Evolutionary conservation across 2,113 vertebrate genomes (phyloP).

Genomic region (Phalacrocorax brasilianus): DNA sequence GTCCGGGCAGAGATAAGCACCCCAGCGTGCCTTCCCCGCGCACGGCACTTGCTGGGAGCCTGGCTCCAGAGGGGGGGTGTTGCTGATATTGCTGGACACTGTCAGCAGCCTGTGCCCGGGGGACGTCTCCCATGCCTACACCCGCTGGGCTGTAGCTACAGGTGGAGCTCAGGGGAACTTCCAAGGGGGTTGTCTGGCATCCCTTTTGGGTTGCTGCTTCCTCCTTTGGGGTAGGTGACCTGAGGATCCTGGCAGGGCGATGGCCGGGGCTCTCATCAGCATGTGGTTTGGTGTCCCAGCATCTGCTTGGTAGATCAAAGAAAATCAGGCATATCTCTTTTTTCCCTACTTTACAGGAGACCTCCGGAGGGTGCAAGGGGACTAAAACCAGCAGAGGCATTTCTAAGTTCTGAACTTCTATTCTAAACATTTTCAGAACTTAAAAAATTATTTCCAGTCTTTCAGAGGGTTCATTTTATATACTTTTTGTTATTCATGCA

Average conservation of each 20-base stretch:
- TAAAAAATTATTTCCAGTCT: neutral
- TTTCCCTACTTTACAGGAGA: neutral
- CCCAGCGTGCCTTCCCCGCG: fast-evolving
- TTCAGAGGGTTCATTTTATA: neutral
- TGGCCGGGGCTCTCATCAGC: neutral
- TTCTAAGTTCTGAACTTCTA: neutral
- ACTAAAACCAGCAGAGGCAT: neutral
- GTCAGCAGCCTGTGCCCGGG: fast-evolving
- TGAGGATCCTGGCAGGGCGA: neutral
- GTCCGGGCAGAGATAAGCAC: neutral
- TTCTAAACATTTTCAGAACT: neutral
- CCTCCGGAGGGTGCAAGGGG: neutral
- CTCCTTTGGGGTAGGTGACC: neutral
- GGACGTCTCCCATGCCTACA: fast-evolving
- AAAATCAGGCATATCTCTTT: neutral
- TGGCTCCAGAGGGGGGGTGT: neutral
- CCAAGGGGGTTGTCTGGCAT: neutral
- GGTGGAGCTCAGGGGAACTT: neutral
- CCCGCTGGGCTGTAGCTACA: fast-evolving
- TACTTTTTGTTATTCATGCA: conserved; percentile 16
- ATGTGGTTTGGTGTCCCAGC: neutral
- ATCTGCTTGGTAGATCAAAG: neutral
- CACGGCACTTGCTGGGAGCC: neutral
- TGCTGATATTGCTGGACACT: neutral
- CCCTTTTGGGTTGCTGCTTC: neutral